phyloP scores from a whole-genome alignment of 2,797 vertebrate genomes.

The Cynodonichthys magdalenae region DNA sequence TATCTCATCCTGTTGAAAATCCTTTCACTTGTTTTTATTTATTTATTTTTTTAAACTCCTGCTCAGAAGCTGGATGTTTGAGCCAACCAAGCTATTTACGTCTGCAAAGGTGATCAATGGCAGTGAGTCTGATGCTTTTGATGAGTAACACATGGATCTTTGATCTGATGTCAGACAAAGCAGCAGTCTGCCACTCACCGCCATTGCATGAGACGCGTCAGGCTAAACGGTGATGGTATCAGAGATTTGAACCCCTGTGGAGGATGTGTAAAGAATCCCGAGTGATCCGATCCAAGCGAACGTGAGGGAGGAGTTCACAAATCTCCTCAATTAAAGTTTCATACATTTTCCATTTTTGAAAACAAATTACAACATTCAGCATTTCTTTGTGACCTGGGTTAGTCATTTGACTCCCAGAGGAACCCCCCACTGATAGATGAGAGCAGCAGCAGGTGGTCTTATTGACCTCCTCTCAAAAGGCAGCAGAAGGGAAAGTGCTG shows the following conservation, averaged over 20 bases:
- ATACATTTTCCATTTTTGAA: neutral
- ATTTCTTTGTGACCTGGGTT: slow-evolving; percentile 7
- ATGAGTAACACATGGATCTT: slow-evolving; percentile 40
- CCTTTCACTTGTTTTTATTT: slow-evolving; percentile 27
- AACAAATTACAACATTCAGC: neutral
- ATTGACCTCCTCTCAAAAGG: slow-evolving; percentile 51
- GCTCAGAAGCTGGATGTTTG: slow-evolving; percentile 45
- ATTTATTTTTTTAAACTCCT: slow-evolving; percentile 26
- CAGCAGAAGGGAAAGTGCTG: slow-evolving; percentile 9
- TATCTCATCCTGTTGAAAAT: neutral
- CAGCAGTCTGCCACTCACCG: slow-evolving; percentile 5
- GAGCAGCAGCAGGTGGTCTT: slow-evolving; percentile 50
- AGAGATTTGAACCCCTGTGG: slow-evolving; percentile 2
- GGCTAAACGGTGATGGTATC: slow-evolving; percentile 16
- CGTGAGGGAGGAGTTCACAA: neutral
- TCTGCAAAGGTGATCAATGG: slow-evolving; percentile 40
- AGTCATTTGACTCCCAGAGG: slow-evolving; percentile 7
- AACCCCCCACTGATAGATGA: slow-evolving; percentile 14
- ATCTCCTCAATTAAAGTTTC: no score
- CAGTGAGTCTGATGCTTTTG: slow-evolving; percentile 16
- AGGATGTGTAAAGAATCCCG: slow-evolving; percentile 13
- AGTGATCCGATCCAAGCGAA: slow-evolving; percentile 13
- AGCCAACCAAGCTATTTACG: slow-evolving; percentile 48
- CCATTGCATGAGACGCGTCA: neutral
- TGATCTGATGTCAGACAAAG: slow-evolving; percentile 38